These are phyloP conservation scores for Neotoxoptera formosana DNA, from an alignment of 1,140 invertebrate species.

Conservation along the genomic window DNA sequence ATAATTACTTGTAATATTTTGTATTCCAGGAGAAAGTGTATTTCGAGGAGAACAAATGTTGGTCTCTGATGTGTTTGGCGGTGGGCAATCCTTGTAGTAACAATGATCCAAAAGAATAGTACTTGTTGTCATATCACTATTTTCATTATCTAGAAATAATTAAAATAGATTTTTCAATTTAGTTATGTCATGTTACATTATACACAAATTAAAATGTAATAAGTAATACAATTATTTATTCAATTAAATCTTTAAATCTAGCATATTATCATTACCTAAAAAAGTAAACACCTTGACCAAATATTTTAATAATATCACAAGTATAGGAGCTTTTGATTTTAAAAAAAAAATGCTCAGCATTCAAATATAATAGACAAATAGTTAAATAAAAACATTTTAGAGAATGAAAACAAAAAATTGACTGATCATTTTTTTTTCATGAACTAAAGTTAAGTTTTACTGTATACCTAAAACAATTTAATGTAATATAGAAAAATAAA, in stretches of 20 bases:
- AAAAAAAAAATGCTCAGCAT: neutral
- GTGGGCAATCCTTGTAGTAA: constrained; percentile 31
- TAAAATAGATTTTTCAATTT: neutral
- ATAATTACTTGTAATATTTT: constrained; percentile 37
- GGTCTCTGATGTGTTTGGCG: neutral
- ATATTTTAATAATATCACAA: neutral
- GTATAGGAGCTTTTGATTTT: neutral
- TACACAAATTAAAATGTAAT: neutral
- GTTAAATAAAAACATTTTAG: neutral
- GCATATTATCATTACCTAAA: neutral
- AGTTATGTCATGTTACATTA: neutral
- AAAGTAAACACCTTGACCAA: neutral
- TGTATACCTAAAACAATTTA: neutral
- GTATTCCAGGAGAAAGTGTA: neutral
- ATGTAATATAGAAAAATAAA: neutral
- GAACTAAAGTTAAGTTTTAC: neutral
- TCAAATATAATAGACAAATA: neutral
- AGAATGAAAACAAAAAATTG: neutral
- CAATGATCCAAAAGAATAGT: constrained; percentile 47
- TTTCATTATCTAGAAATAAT: constrained; percentile 13
- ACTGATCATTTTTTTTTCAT: neutral
- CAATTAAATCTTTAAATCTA: constrained; percentile 31
- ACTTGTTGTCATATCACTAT: neutral
- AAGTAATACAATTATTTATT: neutral
- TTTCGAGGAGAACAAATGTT: neutral